Evolutionary conservation across 1,140 invertebrate genomes (phyloP), one percentile per base, ranked within the genome.

Genomic region (Drepana arcuata): DNA sequence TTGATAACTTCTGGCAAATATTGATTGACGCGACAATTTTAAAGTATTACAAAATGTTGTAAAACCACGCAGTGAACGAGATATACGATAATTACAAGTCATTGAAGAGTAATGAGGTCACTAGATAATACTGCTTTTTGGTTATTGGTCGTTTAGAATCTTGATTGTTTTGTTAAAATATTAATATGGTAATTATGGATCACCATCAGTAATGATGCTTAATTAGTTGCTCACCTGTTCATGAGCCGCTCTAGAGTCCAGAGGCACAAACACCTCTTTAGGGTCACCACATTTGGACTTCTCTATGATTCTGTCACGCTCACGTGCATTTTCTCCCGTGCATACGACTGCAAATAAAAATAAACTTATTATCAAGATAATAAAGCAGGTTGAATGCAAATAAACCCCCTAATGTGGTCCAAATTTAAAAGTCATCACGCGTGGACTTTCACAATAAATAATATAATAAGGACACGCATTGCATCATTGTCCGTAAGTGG

Each of bases 221-320:
- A n/a, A n/a, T n/a, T n/a, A 21, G 24, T 11, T 40, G 37, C 26
- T 58, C 60, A 80, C 71, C 69, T 70, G 59, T 41, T 71, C 51
- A 35, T 68, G 64, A 3, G 67, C 61, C 3, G 57, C 58, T 27
- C 52, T 47, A 7, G 55, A 40, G 16, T 63, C 54, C 14, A 81
- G 50, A 16, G 62, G 44, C 9, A 66, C 63, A 34, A 78, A 81
- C 3, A 74, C 63, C 26, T 77, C 73, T 42, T 70, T 73, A n/a
- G 77, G 77, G 28, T 61, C 59, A 7, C 77, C 72, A 23, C 77
- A 81, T 28, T 50, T 64, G 6, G 75, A 75, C 28, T 72, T 63
- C 26, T 70, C 48, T 7, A 78, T 69, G 3, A 72, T 42, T 24
- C 68, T 59, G 29, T 65, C 69, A 7, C 71, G 53, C 11, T 61